phyloP scores from a whole-genome alignment of 2,888 invertebrate species.

The Ceraclea dissimilis region DNA sequence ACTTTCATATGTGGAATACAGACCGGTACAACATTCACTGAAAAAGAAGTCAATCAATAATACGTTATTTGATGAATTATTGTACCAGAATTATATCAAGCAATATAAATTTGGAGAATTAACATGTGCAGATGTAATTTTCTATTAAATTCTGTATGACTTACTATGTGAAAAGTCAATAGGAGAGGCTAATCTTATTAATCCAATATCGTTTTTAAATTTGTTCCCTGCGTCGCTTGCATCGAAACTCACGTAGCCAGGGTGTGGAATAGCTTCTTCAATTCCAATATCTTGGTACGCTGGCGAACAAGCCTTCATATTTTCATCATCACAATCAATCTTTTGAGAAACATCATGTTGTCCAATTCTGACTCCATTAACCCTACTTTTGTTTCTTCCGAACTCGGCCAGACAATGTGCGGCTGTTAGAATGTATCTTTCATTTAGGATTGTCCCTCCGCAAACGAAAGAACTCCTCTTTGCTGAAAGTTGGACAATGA shows the following conservation, averaged over 20 bases:
- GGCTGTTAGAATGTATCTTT: constrained; percentile 50
- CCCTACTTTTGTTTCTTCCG: no score
- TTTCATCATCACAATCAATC: constrained; percentile 41
- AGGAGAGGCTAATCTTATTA: constrained; percentile 44
- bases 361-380: no score
- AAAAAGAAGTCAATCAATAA: no score
- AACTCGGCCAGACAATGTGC: constrained; percentile 55
- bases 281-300: constrained; percentile 40
- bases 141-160: no score
- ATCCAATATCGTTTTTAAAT: constrained; percentile 48
- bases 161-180: constrained; percentile 28
- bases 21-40: no score
- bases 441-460: constrained; percentile 48
- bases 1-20: no score
- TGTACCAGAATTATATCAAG: no score
- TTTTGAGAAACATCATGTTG: no score
- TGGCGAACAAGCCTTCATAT: constrained; percentile 34
- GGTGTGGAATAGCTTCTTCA: constrained; percentile 43
- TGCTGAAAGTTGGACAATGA: no score
- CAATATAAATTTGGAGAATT: no score
- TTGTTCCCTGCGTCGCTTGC: constrained; percentile 30
- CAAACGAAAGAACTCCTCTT: constrained; percentile 34
- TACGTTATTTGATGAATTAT: no score
- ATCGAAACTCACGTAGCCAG: constrained; percentile 42
- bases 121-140: no score